A percentile compares a stretch with the other conserved stretches of the same genome.
Conservation (phyloP, 2,113 vertebrate species). For the Bambusicola thoracicus region DNA sequence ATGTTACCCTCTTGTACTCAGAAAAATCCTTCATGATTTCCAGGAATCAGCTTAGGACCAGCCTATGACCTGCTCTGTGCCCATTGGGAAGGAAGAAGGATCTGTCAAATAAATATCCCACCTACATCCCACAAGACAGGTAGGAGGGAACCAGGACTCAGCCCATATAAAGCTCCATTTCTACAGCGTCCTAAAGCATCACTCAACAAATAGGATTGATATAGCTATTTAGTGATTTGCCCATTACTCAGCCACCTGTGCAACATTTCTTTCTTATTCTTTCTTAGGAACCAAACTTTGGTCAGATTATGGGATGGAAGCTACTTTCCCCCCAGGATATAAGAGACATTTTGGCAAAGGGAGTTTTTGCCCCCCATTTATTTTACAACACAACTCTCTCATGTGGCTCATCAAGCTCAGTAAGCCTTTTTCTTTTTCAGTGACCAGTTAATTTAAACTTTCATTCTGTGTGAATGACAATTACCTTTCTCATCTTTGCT, state of each 20-base stretch:
- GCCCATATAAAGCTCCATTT: neutral
- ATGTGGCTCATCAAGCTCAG: neutral
- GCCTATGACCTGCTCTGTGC: rapidly evolving
- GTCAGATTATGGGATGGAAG: neutral
- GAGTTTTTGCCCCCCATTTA: neutral
- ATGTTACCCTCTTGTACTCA: neutral
- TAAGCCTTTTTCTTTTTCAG: neutral
- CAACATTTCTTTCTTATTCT: neutral
- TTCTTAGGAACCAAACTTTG: neutral
- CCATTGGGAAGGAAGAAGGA: neutral
- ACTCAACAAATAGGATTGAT: neutral
- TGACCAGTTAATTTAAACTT: neutral
- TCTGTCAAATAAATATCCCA: neutral
- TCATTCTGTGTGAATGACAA: rapidly evolving
- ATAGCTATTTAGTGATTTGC: neutral
- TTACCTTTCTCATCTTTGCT: neutral
- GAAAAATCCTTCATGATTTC: neutral
- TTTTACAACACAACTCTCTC: neutral
- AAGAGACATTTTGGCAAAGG: neutral
- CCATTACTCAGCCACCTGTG: neutral
- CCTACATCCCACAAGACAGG: neutral
- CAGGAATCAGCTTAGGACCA: neutral
- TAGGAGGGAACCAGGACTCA: neutral
- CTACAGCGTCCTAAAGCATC: neutral
- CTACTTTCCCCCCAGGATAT: neutral